These are phyloP conservation scores for Tipula unca DNA, from an alignment of 2,888 invertebrate species.

Conservation along the genomic window DNA sequence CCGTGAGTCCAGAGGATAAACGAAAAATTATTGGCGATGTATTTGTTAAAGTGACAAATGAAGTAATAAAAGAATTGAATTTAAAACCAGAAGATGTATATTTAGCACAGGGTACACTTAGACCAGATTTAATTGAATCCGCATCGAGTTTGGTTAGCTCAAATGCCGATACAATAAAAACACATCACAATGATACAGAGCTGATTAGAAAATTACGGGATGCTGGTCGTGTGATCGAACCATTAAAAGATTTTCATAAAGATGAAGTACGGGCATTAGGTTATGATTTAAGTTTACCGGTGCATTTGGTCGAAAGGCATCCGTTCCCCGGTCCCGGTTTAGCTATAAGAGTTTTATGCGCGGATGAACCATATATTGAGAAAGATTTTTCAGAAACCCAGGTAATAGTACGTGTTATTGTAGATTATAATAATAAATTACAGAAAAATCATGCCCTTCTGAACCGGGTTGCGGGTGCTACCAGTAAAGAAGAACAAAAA, in stretches of 20 bases:
- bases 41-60: constrained; percentile 89
- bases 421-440: constrained; percentile 84
- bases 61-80: constrained; percentile 78
- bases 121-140: constrained; percentile 97
- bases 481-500: constrained; percentile 62
- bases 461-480: constrained; percentile 75
- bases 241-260: constrained; percentile 98
- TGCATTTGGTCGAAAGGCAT: constrained; percentile 83
- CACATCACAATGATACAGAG: constrained; percentile 98
- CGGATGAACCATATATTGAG: constrained; percentile 90
- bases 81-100: constrained; percentile 87
- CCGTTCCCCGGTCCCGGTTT: constrained; percentile 98
- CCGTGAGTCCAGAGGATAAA: constrained; percentile 92
- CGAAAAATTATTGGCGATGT: constrained; percentile 98
- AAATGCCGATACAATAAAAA: constrained; percentile 95
- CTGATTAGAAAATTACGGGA: constrained; percentile 66
- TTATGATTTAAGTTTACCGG: constrained; percentile 78
- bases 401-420: constrained; percentile 86
- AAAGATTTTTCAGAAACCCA: constrained; percentile 93
- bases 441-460: constrained; percentile 88
- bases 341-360: constrained; percentile 92
- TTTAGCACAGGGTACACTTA: constrained; percentile 88
- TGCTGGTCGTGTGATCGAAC: constrained; percentile 88
- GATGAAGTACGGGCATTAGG: constrained; percentile 91
- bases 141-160: constrained; percentile 77